Evolutionary conservation across 2,888 invertebrate species (phyloP).

Genomic region (Diabrotica balteata): DNA sequence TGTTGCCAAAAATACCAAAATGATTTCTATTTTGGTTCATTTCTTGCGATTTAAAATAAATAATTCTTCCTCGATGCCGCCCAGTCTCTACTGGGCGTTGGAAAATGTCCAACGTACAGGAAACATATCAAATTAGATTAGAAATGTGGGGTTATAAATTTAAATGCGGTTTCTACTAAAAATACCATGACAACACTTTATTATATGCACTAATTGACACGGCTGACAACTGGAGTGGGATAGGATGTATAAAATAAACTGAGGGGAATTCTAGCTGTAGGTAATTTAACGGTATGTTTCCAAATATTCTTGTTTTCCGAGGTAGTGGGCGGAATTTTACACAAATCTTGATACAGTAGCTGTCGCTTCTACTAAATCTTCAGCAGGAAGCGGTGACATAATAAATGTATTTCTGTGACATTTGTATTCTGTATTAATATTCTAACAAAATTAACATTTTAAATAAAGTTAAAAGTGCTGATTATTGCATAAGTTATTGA

Average conservation of each 20-base stretch:
- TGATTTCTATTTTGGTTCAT: conserved; percentile 1
- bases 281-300: background rate
- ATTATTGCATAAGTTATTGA: too few relatives aligned
- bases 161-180: conserved; percentile 23
- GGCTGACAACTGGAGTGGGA: conserved; percentile 20
- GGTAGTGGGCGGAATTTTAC: too few relatives aligned
- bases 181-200: conserved; percentile 24
- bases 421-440: background rate
- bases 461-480: too few relatives aligned
- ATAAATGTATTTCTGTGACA: background rate
- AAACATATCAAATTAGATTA: conserved; percentile 23
- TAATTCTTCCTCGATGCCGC: conserved; percentile 10
- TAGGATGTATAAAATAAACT: conserved; percentile 6
- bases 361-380: background rate
- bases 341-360: too few relatives aligned
- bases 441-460: background rate
- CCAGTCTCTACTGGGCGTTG: conserved; percentile 12
- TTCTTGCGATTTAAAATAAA: conserved; percentile 10
- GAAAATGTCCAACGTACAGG: conserved; percentile 21
- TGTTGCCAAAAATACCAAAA: too few relatives aligned
- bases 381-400: background rate
- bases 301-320: too few relatives aligned
- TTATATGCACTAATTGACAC: conserved; percentile 27
- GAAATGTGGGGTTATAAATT: conserved; percentile 28
- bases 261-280: background rate